Evolutionary conservation across 2,888 invertebrate genomes (phyloP), one percentile per base, ranked within the genome.

Genomic region (Drosophila trichaetosa): DNA sequence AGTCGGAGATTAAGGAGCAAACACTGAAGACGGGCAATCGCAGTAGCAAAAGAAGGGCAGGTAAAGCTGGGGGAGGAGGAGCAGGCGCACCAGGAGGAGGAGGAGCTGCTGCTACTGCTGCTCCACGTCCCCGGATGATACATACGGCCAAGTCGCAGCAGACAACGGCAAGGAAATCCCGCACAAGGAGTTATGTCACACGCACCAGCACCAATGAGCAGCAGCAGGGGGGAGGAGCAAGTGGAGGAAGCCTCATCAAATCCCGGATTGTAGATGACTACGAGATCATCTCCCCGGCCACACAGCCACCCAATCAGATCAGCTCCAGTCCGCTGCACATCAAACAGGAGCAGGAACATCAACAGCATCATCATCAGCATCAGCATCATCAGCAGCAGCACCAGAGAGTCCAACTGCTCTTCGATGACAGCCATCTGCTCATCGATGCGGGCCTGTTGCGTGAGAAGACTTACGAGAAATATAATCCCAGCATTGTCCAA

Each of bases 81-180:
- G 24, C 56, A 4, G 24, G 69, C 27, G 34, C 76, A 5, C 71
- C 53, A 94, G 94, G 10, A 10, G 53, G 5, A 13, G 24, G 10
- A 24, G 46, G 8, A 16, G 2, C 24, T 8, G 46, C 27, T 49
- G 29, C 29, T 27, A 4, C 46, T 16, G 24, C 27, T 27, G 8
- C 38, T n/a, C 94, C 95, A 1, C 94, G 96, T 36, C 96, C 96
- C 5, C 95, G 95, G 88, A 96, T 96, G 96, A 96, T 96, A 81
- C 96, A 96, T 91, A 96, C 96, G 0, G 95, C 96, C 89, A 96
- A 95, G 83, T 94, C 94, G 56, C 92, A 10, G 49, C 27, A 18
- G 18, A 27, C 94, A 21, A 94, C 94, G 21, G 94, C 94, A 0
- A 94, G 94, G 38, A 95, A 95, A 60, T 67, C 79, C 5, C 95